These are phyloP conservation scores for Meloidogyne hapla DNA, from an alignment of 1,140 invertebrate species.

Conservation along the genomic window DNA sequence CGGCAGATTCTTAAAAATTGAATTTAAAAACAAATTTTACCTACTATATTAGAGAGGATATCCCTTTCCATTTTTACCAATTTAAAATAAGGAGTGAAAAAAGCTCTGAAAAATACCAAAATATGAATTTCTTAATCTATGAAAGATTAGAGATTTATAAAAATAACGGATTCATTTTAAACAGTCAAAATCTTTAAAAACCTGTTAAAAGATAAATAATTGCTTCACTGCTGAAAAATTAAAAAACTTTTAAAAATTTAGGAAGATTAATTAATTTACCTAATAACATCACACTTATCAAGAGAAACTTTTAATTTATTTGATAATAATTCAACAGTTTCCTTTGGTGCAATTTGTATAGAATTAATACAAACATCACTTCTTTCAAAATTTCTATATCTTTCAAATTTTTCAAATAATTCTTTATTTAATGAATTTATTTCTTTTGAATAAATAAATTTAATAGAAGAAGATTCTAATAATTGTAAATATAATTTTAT, in stretches of 20 bases:
- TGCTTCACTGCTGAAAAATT: slow-evolving; percentile 13
- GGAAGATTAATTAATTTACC: neutral
- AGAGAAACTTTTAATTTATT: slow-evolving; percentile 7
- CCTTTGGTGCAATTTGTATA: slow-evolving; percentile 14
- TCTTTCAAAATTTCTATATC: slow-evolving; percentile 19
- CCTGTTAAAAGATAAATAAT: slow-evolving; percentile 11
- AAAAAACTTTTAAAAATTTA: neutral
- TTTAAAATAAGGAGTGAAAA: too few species aligned
- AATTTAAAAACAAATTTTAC: neutral
- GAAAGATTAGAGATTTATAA: too few species aligned
- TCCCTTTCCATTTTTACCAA: too few species aligned
- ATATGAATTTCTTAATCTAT: too few species aligned
- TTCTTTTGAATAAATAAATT: slow-evolving; percentile 4
- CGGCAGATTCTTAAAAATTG: slow-evolving; percentile 21
- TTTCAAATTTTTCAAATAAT: slow-evolving; percentile 14
- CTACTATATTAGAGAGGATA: too few species aligned
- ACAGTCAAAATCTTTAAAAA: neutral
- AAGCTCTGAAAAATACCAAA: too few species aligned
- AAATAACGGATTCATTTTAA: neutral
- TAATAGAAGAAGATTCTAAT: neutral
- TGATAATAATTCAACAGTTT: slow-evolving; percentile 18
- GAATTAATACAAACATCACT: slow-evolving; percentile 30
- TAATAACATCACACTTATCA: neutral
- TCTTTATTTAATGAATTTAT: slow-evolving; percentile 13
- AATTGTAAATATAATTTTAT: slow-evolving; percentile 14